Evolutionary conservation across 2,888 invertebrate genomes (phyloP).

Genomic region (Aricia artaxerxes): DNA sequence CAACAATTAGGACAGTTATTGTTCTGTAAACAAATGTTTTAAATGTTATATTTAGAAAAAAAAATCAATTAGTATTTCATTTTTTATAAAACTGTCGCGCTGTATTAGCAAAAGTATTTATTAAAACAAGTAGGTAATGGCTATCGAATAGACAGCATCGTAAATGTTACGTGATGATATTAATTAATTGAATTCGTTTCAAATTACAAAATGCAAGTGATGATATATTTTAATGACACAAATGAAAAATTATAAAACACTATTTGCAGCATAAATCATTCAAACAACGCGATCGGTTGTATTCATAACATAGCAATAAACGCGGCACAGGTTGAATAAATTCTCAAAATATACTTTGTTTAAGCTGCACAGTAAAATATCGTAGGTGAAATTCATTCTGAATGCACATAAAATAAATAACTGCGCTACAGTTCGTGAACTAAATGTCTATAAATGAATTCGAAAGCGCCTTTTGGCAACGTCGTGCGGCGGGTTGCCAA

Average conservation of each 20-base stretch:
- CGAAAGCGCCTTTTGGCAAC: conserved; percentile 29
- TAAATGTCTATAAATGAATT: conserved; percentile 30
- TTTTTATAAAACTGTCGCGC: no score
- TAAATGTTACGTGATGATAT: no score
- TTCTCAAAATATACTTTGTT: conserved; percentile 16
- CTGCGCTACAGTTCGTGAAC: conserved; percentile 19
- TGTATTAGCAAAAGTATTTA: no score
- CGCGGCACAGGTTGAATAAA: not conserved
- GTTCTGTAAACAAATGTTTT: no score
- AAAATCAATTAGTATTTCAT: no score
- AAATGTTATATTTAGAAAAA: no score
- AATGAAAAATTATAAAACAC: not conserved
- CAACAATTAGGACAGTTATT: no score
- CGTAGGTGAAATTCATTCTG: conserved; percentile 12
- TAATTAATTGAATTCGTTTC: no score
- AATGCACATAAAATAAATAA: conserved; percentile 25
- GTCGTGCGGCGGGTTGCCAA: conserved; percentile 8
- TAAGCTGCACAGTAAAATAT: conserved; percentile 23
- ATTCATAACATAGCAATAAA: conserved; percentile 14
- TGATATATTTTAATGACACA: not conserved
- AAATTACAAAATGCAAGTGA: no score
- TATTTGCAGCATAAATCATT: not conserved
- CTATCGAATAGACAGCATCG: no score
- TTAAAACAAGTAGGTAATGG: no score
- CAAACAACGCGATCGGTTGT: not conserved